Evolutionary conservation across 2,113 vertebrate species (phyloP).

Genomic region (Takifugu bimaculatus): DNA sequence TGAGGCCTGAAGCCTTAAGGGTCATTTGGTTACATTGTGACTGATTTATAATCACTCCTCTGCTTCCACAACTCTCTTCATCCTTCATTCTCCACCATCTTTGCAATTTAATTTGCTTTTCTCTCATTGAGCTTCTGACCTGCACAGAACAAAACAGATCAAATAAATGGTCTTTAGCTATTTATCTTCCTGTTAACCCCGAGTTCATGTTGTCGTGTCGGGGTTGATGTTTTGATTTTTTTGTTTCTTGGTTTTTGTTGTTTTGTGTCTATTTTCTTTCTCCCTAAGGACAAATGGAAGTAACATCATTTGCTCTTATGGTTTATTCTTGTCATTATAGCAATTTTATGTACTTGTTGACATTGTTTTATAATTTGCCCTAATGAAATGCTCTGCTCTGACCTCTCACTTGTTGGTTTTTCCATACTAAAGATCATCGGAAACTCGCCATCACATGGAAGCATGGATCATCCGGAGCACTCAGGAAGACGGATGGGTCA

Average conservation of each 20-base stretch:
- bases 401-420: conserved; percentile 64
- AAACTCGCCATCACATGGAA: conserved; percentile 80
- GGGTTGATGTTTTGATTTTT: conserved; percentile 62
- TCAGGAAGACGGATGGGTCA: conserved; percentile 78
- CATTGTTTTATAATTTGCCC: conserved; percentile 12
- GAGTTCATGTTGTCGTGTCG: conserved; percentile 64
- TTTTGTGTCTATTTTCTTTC: conserved; percentile 53
- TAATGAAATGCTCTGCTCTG: conserved; percentile 16
- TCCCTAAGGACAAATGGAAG: conserved; percentile 66
- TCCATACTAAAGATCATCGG: conserved; percentile 85
- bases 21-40: not conserved
- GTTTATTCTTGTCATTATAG: conserved; percentile 58
- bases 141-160: conserved; percentile 77
- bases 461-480: conserved; percentile 80
- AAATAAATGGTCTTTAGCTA: conserved; percentile 83
- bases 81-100: not conserved
- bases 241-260: conserved; percentile 49
- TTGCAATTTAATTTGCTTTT: not conserved
- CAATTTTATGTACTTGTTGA: conserved; percentile 44
- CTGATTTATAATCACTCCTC: conserved; percentile 3
- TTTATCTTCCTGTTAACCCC: conserved; percentile 57
- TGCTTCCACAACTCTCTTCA: not conserved
- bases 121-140: conserved; percentile 45
- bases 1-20: too few species aligned
- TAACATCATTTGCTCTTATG: conserved; percentile 65